Percentiles rank a stretch among this genome's conserved stretches.
These are phyloP conservation scores for Tanytarsus gracilentus DNA, from an alignment of 2,888 invertebrate species.

Conservation along the genomic window DNA sequence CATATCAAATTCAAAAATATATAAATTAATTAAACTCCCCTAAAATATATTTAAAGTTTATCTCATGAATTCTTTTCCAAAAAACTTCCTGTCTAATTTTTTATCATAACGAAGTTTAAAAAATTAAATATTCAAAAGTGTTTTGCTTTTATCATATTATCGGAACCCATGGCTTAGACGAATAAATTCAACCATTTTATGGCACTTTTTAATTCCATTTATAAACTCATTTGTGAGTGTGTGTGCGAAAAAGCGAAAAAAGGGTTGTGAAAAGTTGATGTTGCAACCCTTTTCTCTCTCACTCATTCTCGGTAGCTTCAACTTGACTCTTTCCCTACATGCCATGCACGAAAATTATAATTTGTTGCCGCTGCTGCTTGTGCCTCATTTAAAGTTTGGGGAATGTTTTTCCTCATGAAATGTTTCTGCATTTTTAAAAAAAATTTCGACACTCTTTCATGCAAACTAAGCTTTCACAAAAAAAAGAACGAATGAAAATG, in stretches of 20 bases:
- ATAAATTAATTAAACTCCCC: too few species aligned
- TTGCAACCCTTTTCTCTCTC: constrained; percentile 16
- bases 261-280: constrained; percentile 4
- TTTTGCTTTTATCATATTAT: constrained; percentile 25
- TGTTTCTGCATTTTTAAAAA: background rate
- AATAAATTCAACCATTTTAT: constrained; percentile 28
- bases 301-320: background rate
- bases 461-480: constrained; percentile 1
- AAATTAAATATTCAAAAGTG: constrained; percentile 29
- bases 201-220: constrained; percentile 26
- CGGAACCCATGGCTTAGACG: constrained; percentile 22
- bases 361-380: constrained; percentile 11
- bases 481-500: background rate
- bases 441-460: constrained; percentile 10
- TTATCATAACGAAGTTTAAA: too few species aligned
- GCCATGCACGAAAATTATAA: background rate
- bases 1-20: too few species aligned
- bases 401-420: background rate
- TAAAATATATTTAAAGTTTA: too few species aligned
- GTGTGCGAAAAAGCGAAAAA: background rate
- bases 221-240: constrained; percentile 17
- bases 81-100: too few species aligned
- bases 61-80: too few species aligned
- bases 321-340: background rate
- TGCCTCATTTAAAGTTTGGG: constrained; percentile 1